Evolutionary conservation across 2,113 vertebrate genomes (phyloP), one percentile per base, ranked within the genome.

Genomic region (Dendrocopos noguchii): DNA sequence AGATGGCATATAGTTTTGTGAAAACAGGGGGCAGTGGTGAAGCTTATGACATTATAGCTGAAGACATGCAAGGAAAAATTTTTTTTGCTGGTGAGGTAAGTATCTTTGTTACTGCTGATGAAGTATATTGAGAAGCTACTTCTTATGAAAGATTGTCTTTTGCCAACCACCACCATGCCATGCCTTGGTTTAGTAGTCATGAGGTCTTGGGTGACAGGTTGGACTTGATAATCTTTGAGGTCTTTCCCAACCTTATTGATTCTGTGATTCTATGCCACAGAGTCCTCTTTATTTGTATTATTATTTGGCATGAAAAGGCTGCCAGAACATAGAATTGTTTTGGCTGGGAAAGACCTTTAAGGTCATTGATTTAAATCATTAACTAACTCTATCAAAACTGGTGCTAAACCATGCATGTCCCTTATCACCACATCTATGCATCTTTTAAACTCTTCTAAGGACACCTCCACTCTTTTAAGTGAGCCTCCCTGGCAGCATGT

Each of bases 1-100:
- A 99, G 97, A 99, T 99, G 99, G 99, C 99, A 0, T 99, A 99
- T 90, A 99, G 99, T 90, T 99, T 99, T 67, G 99, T 99, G 84
- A 99, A 98, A 97, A 99, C 99, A 0, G 99, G 99, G 14, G 99
- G 99, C 72, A 99, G 98, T 0, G 99, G 99, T 3, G 99, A 99
- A 97, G 99, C 99, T 76, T 99, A 99, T 0, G 99, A 99, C 72
- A 98, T 99, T 93, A 97, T 99, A 14, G 99, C 99, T 50, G 99
- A 99, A 94, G 99, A 99, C 76, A 95, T 99, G 71, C 99, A 99
- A 93, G 98, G 98, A 76, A 99, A 98, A 85, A 17, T 99, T 36
- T 99, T 99, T 95, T 99, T 99, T 60, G 99, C 99, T 72, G 99
- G 99, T 6, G 99, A 99, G 98, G 99, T 99, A 90, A 95, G 97